Evolutionary conservation across 2,888 invertebrate species (phyloP), one percentile per base, ranked within the genome.

Genomic region (Phanerotoma sp.): DNA sequence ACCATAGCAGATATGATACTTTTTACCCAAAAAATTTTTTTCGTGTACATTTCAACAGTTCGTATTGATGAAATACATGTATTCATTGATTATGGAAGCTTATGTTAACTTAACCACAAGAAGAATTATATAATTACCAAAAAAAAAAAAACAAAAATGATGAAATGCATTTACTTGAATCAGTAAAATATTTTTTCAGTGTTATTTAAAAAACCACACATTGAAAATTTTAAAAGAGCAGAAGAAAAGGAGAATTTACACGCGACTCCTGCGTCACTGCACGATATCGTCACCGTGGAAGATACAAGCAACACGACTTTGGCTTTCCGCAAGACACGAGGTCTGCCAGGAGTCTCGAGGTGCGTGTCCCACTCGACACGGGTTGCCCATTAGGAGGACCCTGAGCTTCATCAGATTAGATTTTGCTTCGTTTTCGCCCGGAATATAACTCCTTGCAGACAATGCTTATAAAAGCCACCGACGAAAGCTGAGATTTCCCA

Each of bases 331-430:
- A 57, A 60, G 62, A 63, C 65, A 65, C 65, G 62, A 61, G 61
- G 56, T 58, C 47, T 32, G 52, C 45, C 57, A 59, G 62, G 61
- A 58, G 62, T 59, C 58, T 51, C 49, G 66, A 71, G 75, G 71
- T 75, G 76, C 75, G 75, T 75, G 74, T 73, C 74, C 69, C 69
- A 50, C 54, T 51, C 55, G 72, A 77, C 76, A 77, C 71, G 75
- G 75, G 71, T 77, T 75, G 74, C 73, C 76, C 76, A 77, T 76
- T 77, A 77, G 72, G 72, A 72, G 72, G 74, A 72, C 71, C 74
- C 67, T 58, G 56, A 66, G 74, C 67, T 70, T 67, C 73, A 77
- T 77, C 75, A 77, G 75, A 75, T 75, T 76, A 75, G 75, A 74
- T 75, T 72, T 71, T 67, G 65, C 66, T 71, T 69, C 66, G 64